Conservation (phyloP, 2,113 vertebrate species). For the Marmota flaviventris region DNA sequence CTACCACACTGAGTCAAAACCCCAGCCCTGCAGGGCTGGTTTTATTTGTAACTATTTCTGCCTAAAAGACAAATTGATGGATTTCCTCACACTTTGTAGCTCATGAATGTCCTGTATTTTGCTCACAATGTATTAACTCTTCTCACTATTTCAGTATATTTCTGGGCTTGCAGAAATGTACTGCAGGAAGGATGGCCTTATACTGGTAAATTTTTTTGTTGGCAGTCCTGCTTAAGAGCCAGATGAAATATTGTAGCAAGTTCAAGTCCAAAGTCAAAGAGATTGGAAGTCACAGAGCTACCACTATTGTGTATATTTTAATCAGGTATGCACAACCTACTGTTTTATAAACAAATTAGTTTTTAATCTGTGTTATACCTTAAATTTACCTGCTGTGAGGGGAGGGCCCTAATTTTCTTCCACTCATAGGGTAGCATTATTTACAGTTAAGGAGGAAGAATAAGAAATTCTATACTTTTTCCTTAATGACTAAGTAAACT, state of each 20-base stretch:
- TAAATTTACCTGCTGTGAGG: not conserved
- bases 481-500: not conserved
- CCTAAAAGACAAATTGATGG: not conserved
- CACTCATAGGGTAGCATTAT: not conserved
- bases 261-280: not conserved
- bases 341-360: not conserved
- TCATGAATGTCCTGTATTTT: not conserved
- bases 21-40: too few species aligned
- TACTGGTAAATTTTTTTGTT: not conserved
- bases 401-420: not conserved
- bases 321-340: not conserved
- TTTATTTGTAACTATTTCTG: not conserved
- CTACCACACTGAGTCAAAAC: too few species aligned
- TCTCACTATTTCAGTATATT: not conserved
- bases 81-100: not conserved
- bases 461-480: conserved; percentile 25
- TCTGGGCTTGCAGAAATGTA: not conserved
- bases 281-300: not conserved
- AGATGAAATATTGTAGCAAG: not conserved
- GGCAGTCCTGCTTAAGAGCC: not conserved
- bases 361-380: not conserved
- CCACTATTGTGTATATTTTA: not conserved
- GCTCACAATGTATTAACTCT: not conserved
- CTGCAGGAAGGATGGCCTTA: not conserved
- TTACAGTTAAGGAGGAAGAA: not conserved